These are phyloP conservation scores for Xyrichtys novacula DNA, from an alignment of 2,797 vertebrate genomes.

Conservation along the genomic window DNA sequence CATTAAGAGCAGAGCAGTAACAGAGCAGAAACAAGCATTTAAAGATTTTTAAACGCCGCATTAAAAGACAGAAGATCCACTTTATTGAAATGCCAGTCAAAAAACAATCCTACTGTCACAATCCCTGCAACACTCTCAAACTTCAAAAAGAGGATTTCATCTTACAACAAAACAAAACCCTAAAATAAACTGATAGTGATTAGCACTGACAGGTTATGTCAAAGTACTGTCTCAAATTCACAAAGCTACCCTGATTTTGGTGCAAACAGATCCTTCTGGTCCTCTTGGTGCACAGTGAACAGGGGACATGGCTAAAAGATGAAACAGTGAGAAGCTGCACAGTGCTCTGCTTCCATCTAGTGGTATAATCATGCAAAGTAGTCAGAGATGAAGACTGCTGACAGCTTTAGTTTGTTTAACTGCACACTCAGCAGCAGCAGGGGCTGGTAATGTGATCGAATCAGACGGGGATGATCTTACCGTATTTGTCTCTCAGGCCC, in stretches of 20 bases:
- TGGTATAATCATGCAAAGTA: slow-evolving; percentile 26
- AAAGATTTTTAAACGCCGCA: no score
- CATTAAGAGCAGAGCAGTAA: background rate
- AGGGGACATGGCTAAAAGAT: slow-evolving; percentile 1
- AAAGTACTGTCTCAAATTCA: slow-evolving; percentile 6
- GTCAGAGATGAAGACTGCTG: background rate
- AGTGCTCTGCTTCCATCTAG: slow-evolving; percentile 72
- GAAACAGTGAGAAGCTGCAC: background rate
- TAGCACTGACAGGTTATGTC: background rate
- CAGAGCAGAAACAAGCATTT: background rate
- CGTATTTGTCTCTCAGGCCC: slow-evolving; percentile 97
- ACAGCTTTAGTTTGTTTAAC: background rate
- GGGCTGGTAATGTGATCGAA: background rate
- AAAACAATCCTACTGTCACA: background rate
- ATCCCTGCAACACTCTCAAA: background rate
- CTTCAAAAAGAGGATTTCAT: background rate
- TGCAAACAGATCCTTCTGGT: slow-evolving; percentile 66
- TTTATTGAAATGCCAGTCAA: background rate
- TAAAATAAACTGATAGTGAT: background rate
- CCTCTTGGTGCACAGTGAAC: slow-evolving; percentile 66
- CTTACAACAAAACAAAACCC: background rate
- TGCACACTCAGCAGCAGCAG: background rate
- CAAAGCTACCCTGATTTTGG: background rate
- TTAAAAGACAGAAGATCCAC: background rate
- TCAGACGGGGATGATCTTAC: slow-evolving; percentile 77